Percentiles rank a stretch among this genome's conserved stretches.
Conservation (phyloP, 2,113 vertebrate genomes). For the Trematocara variabile region DNA sequence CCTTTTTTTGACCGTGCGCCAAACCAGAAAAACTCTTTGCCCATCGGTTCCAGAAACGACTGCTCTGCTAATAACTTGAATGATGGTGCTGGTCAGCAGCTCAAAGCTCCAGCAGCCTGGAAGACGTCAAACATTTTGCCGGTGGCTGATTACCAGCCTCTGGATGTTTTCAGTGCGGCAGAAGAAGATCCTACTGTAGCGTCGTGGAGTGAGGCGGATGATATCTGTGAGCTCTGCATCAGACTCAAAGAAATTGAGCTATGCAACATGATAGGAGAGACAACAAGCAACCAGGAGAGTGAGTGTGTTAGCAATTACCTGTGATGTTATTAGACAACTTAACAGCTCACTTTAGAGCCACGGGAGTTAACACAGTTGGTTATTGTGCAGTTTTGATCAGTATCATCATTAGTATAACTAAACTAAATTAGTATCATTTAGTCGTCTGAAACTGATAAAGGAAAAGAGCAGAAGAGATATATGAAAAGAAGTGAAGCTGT, state of each 20-base stretch:
- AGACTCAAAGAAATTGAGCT: constrained; percentile 29
- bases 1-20: not conserved
- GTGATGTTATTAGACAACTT: not conserved
- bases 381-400: not conserved
- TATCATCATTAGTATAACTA: not conserved
- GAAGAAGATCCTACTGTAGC: not conserved
- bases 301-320: not conserved
- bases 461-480: not conserved
- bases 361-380: not conserved
- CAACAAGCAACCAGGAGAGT: not conserved
- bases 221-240: constrained; percentile 16
- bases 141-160: constrained; percentile 1
- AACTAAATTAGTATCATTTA: not conserved
- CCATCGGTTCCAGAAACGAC: not conserved
- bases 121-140: not conserved
- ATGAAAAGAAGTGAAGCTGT: not conserved
- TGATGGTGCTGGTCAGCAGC: not conserved
- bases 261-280: constrained; percentile 4
- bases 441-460: not conserved
- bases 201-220: not conserved
- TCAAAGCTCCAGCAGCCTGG: not conserved
- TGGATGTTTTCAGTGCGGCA: not conserved
- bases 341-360: not conserved
- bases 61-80: too few relatives aligned
- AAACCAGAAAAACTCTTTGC: not conserved